Evolutionary conservation across 2,113 vertebrate genomes (phyloP).

Genomic region (Microtus pennsylvanicus): DNA sequence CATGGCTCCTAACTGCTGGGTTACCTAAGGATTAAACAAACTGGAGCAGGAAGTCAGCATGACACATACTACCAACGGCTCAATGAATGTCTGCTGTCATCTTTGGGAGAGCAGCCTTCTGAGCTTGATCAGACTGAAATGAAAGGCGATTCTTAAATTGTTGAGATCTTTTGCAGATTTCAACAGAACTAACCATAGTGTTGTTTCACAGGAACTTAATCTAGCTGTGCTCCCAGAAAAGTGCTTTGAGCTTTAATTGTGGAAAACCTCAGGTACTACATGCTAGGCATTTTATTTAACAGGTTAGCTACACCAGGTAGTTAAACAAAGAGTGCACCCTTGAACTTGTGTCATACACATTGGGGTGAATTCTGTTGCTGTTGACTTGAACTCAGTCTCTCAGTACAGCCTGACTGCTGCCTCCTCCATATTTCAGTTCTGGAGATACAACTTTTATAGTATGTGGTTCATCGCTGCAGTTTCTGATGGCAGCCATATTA

Average conservation of each 20-base stretch:
- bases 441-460: not conserved
- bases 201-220: conserved; percentile 21
- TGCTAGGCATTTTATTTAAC: not conserved
- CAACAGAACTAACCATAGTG: not conserved
- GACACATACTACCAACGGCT: not conserved
- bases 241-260: not conserved
- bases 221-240: not conserved
- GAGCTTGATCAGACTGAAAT: not conserved
- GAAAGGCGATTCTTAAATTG: not conserved
- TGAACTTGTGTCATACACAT: conserved; percentile 1
- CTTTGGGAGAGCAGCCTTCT: not conserved
- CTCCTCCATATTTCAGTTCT: not conserved
- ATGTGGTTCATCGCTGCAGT: not conserved
- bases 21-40: not conserved
- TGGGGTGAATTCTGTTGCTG: not conserved
- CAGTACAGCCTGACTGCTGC: not conserved
- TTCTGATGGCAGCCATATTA: not conserved
- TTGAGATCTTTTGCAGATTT: conserved; percentile 2
- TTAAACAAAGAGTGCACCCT: conserved; percentile 23
- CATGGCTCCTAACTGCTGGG: not conserved
- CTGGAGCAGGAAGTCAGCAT: not conserved
- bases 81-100: not conserved
- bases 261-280: conserved; percentile 60
- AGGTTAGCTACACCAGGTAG: not conserved
- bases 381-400: not conserved